phyloP scores from a whole-genome alignment of 2,113 vertebrate genomes.

The Triplophysa rosa region DNA sequence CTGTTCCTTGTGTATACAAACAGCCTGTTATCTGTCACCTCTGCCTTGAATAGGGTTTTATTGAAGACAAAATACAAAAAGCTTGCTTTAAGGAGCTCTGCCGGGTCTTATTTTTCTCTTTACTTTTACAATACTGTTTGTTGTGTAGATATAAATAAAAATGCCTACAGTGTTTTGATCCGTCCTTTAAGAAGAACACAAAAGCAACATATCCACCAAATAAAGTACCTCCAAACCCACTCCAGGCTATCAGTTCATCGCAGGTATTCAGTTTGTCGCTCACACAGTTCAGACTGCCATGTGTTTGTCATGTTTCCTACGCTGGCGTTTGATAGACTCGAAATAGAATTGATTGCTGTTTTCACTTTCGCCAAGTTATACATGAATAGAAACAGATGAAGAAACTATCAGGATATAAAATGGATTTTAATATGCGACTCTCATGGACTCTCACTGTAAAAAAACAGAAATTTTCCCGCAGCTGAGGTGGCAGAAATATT shows the following conservation, averaged over 20 bases:
- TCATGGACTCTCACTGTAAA: neutral
- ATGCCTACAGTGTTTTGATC: slow-evolving; percentile 8
- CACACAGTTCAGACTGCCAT: slow-evolving; percentile 17
- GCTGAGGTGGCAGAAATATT: too few species aligned
- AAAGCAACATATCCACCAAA: slow-evolving; percentile 12
- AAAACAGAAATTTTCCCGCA: too few species aligned
- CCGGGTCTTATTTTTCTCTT: slow-evolving; percentile 17
- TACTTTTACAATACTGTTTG: slow-evolving; percentile 26
- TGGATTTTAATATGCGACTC: neutral
- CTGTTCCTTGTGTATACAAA: slow-evolving; percentile 30
- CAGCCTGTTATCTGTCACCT: slow-evolving; percentile 38
- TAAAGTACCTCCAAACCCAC: slow-evolving; percentile 24
- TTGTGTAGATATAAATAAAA: slow-evolving; percentile 32
- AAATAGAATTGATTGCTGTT: slow-evolving; percentile 52
- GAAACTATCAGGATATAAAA: slow-evolving; percentile 18
- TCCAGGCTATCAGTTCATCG: slow-evolving; percentile 10
- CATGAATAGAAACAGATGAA: slow-evolving; percentile 23
- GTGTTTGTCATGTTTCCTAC: slow-evolving; percentile 36
- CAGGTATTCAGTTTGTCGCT: slow-evolving; percentile 15
- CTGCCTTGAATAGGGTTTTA: slow-evolving; percentile 29
- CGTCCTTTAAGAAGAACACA: slow-evolving; percentile 6
- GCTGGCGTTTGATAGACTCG: slow-evolving; percentile 47
- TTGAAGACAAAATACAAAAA: slow-evolving; percentile 27
- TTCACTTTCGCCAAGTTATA: slow-evolving; percentile 33
- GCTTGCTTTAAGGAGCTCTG: neutral